Evolutionary conservation across 2,888 invertebrate species (phyloP).

Genomic region (Eurytoma californica): DNA sequence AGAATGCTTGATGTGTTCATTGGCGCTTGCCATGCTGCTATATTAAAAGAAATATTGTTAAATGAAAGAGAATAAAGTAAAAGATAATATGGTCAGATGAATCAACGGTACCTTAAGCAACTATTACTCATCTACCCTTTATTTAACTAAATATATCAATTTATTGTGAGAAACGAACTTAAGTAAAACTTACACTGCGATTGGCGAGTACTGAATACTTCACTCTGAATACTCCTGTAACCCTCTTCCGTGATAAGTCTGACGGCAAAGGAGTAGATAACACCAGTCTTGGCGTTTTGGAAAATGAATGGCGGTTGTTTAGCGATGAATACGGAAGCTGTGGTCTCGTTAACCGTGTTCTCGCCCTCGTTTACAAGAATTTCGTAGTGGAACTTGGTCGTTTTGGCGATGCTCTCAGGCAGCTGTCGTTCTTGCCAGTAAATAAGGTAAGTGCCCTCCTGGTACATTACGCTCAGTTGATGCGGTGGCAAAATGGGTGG

Average conservation of each 20-base stretch:
- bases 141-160: background rate
- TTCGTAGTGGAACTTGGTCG: slow-evolving; percentile 78
- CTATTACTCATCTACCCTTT: background rate
- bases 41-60: too few relatives aligned
- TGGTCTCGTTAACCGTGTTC: slow-evolving; percentile 75
- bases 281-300: slow-evolving; percentile 76
- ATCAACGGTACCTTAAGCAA: slow-evolving; percentile 35
- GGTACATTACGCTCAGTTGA: slow-evolving; percentile 79
- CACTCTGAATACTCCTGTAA: slow-evolving; percentile 80
- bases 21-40: slow-evolving; percentile 61
- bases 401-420: slow-evolving; percentile 64
- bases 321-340: slow-evolving; percentile 74
- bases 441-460: slow-evolving; percentile 80
- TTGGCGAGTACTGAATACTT: slow-evolving; percentile 75
- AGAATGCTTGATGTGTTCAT: slow-evolving; percentile 72
- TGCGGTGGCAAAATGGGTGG: slow-evolving; percentile 80
- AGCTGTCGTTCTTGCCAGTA: slow-evolving; percentile 80
- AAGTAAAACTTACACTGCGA: slow-evolving; percentile 68
- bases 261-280: slow-evolving; percentile 81
- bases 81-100: slow-evolving; percentile 37
- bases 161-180: background rate
- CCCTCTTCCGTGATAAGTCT: slow-evolving; percentile 79
- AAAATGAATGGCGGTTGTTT: slow-evolving; percentile 79
- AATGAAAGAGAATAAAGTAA: too few relatives aligned
- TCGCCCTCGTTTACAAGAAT: slow-evolving; percentile 80